Conservation (phyloP, 2,888 invertebrate species). For the Lamellibrachia satsuma region DNA sequence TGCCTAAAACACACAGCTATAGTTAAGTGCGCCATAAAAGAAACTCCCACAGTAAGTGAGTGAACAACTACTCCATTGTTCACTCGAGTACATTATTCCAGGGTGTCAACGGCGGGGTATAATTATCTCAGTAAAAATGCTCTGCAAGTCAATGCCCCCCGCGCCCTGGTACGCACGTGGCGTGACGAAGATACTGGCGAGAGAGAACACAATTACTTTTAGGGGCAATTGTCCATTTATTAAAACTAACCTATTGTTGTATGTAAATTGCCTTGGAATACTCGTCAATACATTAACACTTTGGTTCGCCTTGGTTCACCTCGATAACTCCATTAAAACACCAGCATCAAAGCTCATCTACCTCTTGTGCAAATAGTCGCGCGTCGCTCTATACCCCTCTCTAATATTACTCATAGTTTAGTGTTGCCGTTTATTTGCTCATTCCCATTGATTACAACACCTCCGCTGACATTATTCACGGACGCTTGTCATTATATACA, state of each 20-base stretch:
- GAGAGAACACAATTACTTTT: background rate
- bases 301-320: background rate
- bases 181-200: background rate
- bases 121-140: background rate
- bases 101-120: background rate
- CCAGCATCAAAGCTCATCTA: background rate
- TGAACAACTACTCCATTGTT: background rate
- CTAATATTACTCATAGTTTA: background rate
- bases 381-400: background rate
- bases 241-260: background rate
- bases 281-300: background rate
- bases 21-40: background rate
- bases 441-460: background rate
- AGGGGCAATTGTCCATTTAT: conserved; percentile 2
- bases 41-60: background rate
- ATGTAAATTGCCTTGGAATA: background rate
- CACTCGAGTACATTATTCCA: background rate
- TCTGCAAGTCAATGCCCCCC: background rate
- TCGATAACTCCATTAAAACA: background rate
- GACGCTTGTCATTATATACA: background rate
- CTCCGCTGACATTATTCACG: background rate
- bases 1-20: background rate
- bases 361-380: background rate
- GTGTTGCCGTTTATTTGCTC: background rate
- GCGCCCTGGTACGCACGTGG: background rate